These are phyloP conservation scores for Aporophyla lueneburgensis DNA, from an alignment of 2,888 invertebrate species.

Conservation along the genomic window DNA sequence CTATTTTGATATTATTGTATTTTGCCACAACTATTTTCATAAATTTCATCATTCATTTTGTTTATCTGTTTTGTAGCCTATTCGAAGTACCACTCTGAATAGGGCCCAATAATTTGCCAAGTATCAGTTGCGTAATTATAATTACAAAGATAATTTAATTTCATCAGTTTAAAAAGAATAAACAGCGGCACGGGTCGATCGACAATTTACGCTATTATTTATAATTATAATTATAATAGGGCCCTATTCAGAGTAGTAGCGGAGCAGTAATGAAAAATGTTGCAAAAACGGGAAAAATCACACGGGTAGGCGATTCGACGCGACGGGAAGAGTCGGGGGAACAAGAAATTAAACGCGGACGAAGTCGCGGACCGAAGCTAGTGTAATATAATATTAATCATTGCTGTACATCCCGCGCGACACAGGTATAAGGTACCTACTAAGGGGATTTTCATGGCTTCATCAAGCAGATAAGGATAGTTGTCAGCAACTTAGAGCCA, in stretches of 20 bases:
- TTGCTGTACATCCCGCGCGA: background rate
- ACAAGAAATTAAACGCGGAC: no score
- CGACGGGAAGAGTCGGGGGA: no score
- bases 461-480: background rate
- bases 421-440: background rate
- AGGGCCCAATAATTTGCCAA: background rate
- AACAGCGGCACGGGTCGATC: no score
- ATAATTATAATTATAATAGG: no score
- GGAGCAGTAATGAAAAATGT: no score
- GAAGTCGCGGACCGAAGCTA: no score
- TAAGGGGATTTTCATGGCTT: background rate
- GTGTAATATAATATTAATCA: background rate
- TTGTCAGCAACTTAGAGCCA: background rate
- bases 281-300: no score
- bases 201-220: no score
- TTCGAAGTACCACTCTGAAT: background rate
- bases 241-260: no score
- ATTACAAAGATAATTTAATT: background rate
- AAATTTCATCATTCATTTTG: conserved; percentile 35
- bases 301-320: no score
- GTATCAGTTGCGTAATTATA: background rate
- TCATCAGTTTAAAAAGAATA: background rate
- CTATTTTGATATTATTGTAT: conserved; percentile 37
- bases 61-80: conserved; percentile 9
- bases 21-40: conserved; percentile 27